Evolutionary conservation across 2,113 vertebrate genomes (phyloP).

Genomic region (Trochalopteron elliotii): DNA sequence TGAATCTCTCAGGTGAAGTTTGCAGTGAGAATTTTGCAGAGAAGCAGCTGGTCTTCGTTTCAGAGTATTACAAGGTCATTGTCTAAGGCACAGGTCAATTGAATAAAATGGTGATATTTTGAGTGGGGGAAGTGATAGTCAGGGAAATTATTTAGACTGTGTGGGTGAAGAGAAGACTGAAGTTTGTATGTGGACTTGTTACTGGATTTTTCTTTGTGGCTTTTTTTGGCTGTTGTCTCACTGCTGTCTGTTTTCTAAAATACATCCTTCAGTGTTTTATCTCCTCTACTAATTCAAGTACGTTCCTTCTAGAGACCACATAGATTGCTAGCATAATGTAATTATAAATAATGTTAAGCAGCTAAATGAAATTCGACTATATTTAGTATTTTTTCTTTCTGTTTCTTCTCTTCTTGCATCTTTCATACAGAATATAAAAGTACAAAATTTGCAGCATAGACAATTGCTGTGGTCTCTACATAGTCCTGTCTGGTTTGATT

Average conservation of each 20-base stretch:
- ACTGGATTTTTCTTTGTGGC: neutral
- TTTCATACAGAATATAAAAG: neutral
- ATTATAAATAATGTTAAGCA: neutral
- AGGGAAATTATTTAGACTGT: neutral
- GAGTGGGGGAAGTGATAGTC: neutral
- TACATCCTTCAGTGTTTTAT: neutral
- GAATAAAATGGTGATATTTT: neutral
- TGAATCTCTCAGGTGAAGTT: slow-evolving; percentile 39
- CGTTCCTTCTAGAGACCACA: neutral
- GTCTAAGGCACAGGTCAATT: neutral
- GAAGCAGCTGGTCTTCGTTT: neutral
- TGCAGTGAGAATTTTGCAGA: slow-evolving; percentile 17
- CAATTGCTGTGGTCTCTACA: neutral
- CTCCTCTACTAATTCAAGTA: neutral
- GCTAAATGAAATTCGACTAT: neutral
- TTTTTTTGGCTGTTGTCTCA: neutral
- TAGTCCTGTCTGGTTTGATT: neutral
- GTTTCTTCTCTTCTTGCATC: neutral
- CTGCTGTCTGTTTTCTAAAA: neutral
- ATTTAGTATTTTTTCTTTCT: neutral
- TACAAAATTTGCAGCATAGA: neutral
- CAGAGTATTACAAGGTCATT: neutral
- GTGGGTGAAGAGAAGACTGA: neutral
- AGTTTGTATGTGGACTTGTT: neutral
- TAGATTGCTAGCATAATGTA: neutral